Base-by-base conservation (phyloP, 2,888 invertebrate species). In the Osmoderma eremita region DNA sequence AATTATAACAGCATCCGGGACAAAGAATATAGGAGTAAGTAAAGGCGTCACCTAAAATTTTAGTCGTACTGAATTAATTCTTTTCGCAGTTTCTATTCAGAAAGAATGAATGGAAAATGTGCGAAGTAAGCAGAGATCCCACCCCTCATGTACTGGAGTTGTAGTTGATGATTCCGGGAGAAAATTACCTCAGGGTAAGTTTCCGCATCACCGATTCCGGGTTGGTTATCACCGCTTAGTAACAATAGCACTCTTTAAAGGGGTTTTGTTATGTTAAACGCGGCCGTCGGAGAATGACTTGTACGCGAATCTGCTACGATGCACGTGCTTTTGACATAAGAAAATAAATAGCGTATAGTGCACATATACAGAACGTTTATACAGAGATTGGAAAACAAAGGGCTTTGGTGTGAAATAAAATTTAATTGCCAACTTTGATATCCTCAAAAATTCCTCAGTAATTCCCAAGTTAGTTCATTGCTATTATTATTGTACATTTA, bases 221-320 rank as follows among this genome's bases (percentile, higher is more conserved):
- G 54, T 48, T 53, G 63, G 70, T 70, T 69, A 72, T 72, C 72
- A 72, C 56, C 65, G 68, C 67, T 65, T 67, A 68, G 67, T 53
- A 72, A 72, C 72, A 72, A 72, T 72, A 71, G 71, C 45, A 68
- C 69, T 72, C 72, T 72, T 72, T 72, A 72, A 68, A 48, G 63
- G 49, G 49, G 69, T 72, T 70, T 70, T 70, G 72, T 72, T 64
- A 72, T 72, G 72, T 65, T 72, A 70, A 30, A 70, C 58, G 45
- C 36, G 17, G 38, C 15, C 67, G 38, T 13, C 53, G 53, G 54
- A 62, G 10, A 13, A 18, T 22, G 22, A 17, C 30, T 30, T 30
- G 6, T 30, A 24, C 24, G 24, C 5, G 24, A 24, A 24, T 4
- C 24, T 24, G 24, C 5, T 24, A 24, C 24, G 24, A 24, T 24